phyloP scores from a whole-genome alignment of 1,140 invertebrate species.

The Goniozus legneri region DNA sequence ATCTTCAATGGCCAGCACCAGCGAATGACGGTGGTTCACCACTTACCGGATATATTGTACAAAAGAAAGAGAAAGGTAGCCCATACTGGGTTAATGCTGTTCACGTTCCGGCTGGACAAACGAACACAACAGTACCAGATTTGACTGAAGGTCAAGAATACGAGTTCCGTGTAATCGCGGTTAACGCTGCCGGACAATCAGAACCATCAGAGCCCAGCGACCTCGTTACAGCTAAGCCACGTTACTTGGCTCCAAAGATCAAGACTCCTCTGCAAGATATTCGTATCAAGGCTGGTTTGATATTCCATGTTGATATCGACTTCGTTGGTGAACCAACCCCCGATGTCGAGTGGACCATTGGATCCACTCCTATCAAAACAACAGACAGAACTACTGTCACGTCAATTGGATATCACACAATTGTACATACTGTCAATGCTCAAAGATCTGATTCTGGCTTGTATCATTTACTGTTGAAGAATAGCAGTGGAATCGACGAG shows the following conservation, averaged over 20 bases:
- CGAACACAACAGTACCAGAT: constrained; percentile 77
- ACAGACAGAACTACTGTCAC: constrained; percentile 83
- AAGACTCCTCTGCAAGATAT: constrained; percentile 84
- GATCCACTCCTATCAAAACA: constrained; percentile 67
- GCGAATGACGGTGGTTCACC: constrained; percentile 87
- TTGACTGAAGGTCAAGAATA: constrained; percentile 92
- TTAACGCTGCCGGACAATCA: constrained; percentile 92
- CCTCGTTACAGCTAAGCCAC: constrained; percentile 79
- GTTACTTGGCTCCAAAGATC: constrained; percentile 88
- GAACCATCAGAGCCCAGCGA: constrained; percentile 93
- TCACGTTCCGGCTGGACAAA: constrained; percentile 78
- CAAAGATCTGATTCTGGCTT: constrained; percentile 79
- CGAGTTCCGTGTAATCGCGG: constrained; percentile 92
- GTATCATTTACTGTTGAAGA: constrained; percentile 78
- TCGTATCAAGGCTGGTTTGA: constrained; percentile 86
- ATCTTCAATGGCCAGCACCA: constrained; percentile 84
- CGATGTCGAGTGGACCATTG: constrained; percentile 80
- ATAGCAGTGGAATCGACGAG: constrained; percentile 86
- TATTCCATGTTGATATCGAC: constrained; percentile 88
- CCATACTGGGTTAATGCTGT: constrained; percentile 87
- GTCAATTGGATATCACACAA: constrained; percentile 86
- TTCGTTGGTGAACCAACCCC: constrained; percentile 89
- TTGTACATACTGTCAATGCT: constrained; percentile 86
- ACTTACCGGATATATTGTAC: constrained; percentile 89
- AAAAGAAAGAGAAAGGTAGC: constrained; percentile 92